Evolutionary conservation across 2,888 invertebrate genomes (phyloP).

Genomic region (Plusia festucae): DNA sequence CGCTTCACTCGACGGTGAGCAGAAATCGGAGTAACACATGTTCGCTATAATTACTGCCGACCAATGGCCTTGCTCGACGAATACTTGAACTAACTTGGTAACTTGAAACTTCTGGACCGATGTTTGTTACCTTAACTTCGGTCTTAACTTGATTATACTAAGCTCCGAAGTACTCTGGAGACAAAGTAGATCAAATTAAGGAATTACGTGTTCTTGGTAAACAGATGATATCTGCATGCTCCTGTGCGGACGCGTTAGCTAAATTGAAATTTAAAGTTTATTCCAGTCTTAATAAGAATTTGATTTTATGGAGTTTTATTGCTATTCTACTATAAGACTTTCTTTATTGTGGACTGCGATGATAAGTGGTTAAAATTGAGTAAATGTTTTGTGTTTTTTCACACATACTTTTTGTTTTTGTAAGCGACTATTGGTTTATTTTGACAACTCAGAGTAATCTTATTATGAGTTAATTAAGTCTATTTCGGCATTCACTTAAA

Average conservation of each 20-base stretch:
- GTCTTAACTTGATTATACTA: conserved; percentile 59
- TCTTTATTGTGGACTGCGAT: not conserved
- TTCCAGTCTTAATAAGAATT: not conserved
- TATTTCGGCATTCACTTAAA: too few relatives aligned
- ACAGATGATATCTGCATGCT: not conserved
- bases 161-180: conserved; percentile 22
- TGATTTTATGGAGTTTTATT: not conserved
- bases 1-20: conserved; percentile 54
- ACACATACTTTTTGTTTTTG: not conserved
- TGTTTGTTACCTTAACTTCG: conserved; percentile 61
- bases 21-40: conserved; percentile 62
- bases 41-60: conserved; percentile 64
- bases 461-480: too few relatives aligned
- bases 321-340: not conserved
- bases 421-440: too few relatives aligned
- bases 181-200: conserved; percentile 42
- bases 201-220: conserved; percentile 35
- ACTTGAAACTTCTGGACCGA: conserved; percentile 56
- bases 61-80: conserved; percentile 62
- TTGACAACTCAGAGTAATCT: too few relatives aligned
- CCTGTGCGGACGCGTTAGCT: not conserved
- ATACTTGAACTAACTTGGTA: conserved; percentile 61
- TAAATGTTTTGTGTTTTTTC: too few relatives aligned
- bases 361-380: not conserved
- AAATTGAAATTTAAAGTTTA: conserved; percentile 5